Conservation (phyloP, 2,797 vertebrate species). For the Sebastes hubbsi region DNA sequence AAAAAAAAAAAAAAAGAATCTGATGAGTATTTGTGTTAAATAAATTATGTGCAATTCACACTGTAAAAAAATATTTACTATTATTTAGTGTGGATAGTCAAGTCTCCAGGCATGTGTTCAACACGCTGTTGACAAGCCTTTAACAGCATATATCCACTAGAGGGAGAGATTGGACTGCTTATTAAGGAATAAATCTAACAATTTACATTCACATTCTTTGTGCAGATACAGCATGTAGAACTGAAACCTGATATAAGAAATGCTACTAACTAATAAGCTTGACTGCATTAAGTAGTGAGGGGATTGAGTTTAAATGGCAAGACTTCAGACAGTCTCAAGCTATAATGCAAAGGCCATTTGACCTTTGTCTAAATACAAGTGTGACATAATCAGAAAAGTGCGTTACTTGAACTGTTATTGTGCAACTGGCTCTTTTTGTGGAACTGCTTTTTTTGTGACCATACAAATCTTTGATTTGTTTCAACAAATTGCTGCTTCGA, state of each 20-base stretch:
- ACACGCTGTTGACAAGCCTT: neutral
- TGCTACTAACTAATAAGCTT: neutral
- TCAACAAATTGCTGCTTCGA: neutral
- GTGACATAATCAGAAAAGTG: neutral
- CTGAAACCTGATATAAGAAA: neutral
- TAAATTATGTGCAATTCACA: neutral
- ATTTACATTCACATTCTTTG: neutral
- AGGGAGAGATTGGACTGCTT: slow-evolving; percentile 57
- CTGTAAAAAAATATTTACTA: neutral
- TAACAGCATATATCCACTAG: slow-evolving; percentile 64
- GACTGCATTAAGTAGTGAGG: neutral
- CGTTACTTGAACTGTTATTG: neutral
- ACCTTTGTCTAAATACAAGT: neutral
- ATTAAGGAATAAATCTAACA: neutral
- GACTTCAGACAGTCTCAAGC: neutral
- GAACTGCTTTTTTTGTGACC: neutral
- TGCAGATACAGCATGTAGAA: neutral
- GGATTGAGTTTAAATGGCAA: neutral
- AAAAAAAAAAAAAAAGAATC: neutral
- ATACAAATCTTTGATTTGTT: neutral
- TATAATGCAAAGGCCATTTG: neutral
- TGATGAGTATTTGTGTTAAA: neutral
- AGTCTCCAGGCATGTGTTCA: neutral
- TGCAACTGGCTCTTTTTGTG: neutral
- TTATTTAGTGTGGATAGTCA: neutral